phyloP scores from a whole-genome alignment of 2,113 vertebrate species.

The Pomatostomus ruficeps region DNA sequence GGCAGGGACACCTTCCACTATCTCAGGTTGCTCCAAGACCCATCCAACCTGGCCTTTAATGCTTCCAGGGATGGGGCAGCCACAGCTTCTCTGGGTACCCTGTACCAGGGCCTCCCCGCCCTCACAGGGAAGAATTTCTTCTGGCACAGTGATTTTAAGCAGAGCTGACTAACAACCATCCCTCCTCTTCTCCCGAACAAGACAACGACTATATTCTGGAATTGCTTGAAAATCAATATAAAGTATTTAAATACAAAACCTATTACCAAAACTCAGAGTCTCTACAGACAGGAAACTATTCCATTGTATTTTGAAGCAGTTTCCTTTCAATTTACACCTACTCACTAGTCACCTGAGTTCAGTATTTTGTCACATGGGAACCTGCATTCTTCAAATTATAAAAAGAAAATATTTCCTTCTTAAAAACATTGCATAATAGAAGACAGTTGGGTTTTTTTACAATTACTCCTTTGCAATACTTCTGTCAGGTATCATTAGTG shows the following conservation, averaged over 20 bases:
- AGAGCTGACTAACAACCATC: neutral
- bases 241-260: neutral
- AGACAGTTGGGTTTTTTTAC: neutral
- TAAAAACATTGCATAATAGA: neutral
- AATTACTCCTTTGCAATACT: slow-evolving; percentile 73
- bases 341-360: neutral
- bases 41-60: neutral
- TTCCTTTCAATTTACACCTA: neutral
- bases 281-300: neutral
- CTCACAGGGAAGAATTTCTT: neutral
- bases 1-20: neutral
- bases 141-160: neutral
- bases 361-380: neutral
- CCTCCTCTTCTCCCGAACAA: neutral
- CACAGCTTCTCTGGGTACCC: neutral
- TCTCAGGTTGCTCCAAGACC: neutral
- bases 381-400: neutral
- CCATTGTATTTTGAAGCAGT: neutral
- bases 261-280: neutral
- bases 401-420: neutral
- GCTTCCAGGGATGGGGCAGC: neutral
- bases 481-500: slow-evolving; percentile 78
- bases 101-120: neutral
- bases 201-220: neutral
- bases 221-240: neutral